Evolutionary conservation across 2,888 invertebrate species (phyloP).

Genomic region (Gisinianus flammeolus): DNA sequence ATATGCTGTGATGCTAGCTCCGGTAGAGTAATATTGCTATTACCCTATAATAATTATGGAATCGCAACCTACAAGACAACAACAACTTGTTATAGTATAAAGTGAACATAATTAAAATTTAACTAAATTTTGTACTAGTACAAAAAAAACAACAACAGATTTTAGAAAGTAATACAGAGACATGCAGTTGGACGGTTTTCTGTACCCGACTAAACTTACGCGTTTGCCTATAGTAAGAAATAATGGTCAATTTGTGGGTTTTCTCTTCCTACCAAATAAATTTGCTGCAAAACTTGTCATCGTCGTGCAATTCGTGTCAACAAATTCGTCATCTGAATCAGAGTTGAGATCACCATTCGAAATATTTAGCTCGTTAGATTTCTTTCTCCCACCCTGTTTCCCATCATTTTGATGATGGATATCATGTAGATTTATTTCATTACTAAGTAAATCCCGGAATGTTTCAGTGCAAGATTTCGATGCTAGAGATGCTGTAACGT

Average conservation of each 20-base stretch:
- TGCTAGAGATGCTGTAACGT: conserved; percentile 47
- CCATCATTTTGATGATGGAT: conserved; percentile 7
- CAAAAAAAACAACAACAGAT: too few relatives aligned
- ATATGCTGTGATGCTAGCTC: too few relatives aligned
- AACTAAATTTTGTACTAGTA: too few relatives aligned
- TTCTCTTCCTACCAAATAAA: conserved; percentile 33
- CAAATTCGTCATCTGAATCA: conserved; percentile 31
- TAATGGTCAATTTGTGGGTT: conserved; percentile 19
- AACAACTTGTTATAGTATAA: too few relatives aligned
- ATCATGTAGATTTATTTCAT: conserved; percentile 42
- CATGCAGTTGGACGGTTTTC: conserved; percentile 30
- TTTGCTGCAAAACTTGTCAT: conserved; percentile 17
- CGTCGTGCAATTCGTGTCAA: conserved; percentile 12
- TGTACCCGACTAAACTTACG: too few relatives aligned
- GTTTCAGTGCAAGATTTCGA: conserved; percentile 47
- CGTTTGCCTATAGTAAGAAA: background rate
- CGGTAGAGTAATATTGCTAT: too few relatives aligned
- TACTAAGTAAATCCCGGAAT: conserved; percentile 47
- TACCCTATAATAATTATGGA: too few relatives aligned
- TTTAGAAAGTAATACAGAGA: too few relatives aligned
- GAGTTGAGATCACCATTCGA: conserved; percentile 18
- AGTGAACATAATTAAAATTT: too few relatives aligned
- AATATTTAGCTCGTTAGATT: background rate
- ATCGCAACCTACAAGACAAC: too few relatives aligned
- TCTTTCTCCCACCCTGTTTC: background rate